phyloP scores from a whole-genome alignment of 2,888 invertebrate species.

The Tinea semifulvella region DNA sequence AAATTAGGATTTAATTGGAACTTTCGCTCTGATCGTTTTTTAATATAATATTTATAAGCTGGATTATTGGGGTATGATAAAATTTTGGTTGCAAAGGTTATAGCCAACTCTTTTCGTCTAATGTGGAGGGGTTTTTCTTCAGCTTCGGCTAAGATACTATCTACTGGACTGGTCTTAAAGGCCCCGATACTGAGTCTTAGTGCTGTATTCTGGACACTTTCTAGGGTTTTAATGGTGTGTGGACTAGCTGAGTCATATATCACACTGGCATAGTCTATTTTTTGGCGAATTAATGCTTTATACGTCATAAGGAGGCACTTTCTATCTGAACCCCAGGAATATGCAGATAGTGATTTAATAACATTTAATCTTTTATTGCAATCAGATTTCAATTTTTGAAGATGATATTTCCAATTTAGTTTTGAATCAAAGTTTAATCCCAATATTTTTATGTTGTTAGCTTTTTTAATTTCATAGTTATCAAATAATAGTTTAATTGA shows the following conservation, averaged over 20 bases:
- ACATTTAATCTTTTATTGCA: constrained; percentile 19
- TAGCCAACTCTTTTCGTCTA: background rate
- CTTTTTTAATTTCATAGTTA: constrained; percentile 16
- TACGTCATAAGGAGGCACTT: constrained; percentile 16
- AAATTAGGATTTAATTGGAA: too few species aligned
- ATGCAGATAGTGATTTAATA: constrained; percentile 17
- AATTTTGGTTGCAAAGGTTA: background rate
- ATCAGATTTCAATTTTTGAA: constrained; percentile 18
- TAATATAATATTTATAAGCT: constrained; percentile 1
- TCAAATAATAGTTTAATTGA: too few species aligned
- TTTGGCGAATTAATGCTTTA: constrained; percentile 18
- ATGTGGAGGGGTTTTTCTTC: background rate
- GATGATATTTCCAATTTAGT: constrained; percentile 16
- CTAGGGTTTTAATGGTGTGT: background rate
- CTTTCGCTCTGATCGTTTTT: constrained; percentile 1
- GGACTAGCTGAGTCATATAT: constrained; percentile 18
- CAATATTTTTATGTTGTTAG: constrained; percentile 16
- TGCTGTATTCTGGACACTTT: constrained; percentile 6
- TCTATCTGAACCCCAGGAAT: constrained; percentile 18
- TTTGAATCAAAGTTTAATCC: constrained; percentile 18
- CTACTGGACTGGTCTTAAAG: background rate
- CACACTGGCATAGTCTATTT: constrained; percentile 17
- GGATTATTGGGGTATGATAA: background rate
- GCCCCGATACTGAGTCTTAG: constrained; percentile 1
- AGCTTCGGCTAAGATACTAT: constrained; percentile 1